These are phyloP conservation scores for Sycophaga agraensis DNA, from an alignment of 1,140 invertebrate species.

Conservation along the genomic window DNA sequence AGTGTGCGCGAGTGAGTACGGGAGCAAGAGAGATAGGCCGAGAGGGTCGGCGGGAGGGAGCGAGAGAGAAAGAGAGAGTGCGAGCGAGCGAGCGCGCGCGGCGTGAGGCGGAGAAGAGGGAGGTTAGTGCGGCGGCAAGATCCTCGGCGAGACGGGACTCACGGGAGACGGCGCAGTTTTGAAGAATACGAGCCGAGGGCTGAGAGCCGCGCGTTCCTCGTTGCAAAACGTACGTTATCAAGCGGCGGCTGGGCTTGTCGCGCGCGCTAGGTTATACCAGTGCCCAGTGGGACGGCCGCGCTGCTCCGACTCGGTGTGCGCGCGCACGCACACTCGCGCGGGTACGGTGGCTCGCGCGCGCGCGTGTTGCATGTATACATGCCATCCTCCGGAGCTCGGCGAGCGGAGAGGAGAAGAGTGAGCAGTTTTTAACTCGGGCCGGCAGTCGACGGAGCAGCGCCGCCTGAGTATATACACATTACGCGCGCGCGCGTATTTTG, in stretches of 20 bases:
- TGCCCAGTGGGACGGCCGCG: neutral
- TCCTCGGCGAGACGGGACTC: neutral
- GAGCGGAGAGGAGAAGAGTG: too few relatives aligned
- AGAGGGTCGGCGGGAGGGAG: neutral
- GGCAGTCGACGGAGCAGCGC: conserved; percentile 22
- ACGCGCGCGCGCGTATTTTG: neutral
- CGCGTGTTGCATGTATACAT: neutral
- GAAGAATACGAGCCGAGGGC: conserved; percentile 12
- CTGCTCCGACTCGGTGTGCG: neutral
- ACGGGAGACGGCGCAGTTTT: conserved; percentile 32
- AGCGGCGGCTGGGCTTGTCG: neutral
- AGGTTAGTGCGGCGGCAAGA: neutral
- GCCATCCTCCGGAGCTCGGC: too few relatives aligned
- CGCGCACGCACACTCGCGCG: neutral
- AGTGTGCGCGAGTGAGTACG: conserved; percentile 11
- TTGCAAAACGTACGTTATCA: neutral
- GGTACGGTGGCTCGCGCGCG: neutral
- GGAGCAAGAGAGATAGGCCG: conserved; percentile 8
- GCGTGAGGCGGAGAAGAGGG: conserved; percentile 23
- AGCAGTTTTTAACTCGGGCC: conserved; percentile 20
- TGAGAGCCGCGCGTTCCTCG: neutral
- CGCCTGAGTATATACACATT: conserved; percentile 3
- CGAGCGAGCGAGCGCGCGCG: conserved; percentile 23
- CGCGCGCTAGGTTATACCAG: neutral
- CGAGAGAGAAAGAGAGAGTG: conserved; percentile 7